Base-by-base conservation (phyloP, 2,888 invertebrate species). In the Monopis laevigella region DNA sequence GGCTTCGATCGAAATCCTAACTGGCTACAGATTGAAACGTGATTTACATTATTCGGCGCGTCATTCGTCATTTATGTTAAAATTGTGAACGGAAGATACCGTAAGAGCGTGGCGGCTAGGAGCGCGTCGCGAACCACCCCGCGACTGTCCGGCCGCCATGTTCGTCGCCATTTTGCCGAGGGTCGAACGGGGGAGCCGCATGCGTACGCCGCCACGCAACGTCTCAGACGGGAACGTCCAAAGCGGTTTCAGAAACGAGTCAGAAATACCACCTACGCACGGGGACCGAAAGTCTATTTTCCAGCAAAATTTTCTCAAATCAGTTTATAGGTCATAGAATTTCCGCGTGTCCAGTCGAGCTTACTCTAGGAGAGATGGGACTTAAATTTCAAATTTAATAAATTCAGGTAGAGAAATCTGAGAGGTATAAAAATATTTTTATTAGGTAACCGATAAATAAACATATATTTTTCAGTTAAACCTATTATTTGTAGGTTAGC, bases 81-180 rank as follows among this genome's bases (percentile, higher is more conserved):
- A n/a, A n/a, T n/a, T n/a, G n/a, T n/a, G n/a, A n/a, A 17, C 59
- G 63, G 62, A 53, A 62, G 61, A 65, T 63, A 56, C 70, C 70
- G 65, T 66, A 69, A 65, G 64, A 67, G 62, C 61, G 71, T 64
- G 66, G 67, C 65, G 68, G 65, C 63, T 65, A 66, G 67, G 63
- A 68, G 69, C 64, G 60, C 64, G 69, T 62, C 63, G 65, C 66
- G 65, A 65, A 71, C 69, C 75, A 77, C 73, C 73, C 73, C 70
- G 74, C 71, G 73, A 67, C 75, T 72, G 73, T 73, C 72, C 70
- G 78, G 74, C 78, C 70, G 82, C 81, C 81, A 82, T 81, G 71
- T 80, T 77, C 72, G 62, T 65, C 74, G 82, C 81, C 83, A 82
- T 82, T 72, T 82, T 82, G 71, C 71, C 62, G 61, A 69, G 71